Percentiles rank a stretch among this genome's conserved stretches.
Conservation (phyloP, 1,140 invertebrate species). For the Magallana gigas region DNA sequence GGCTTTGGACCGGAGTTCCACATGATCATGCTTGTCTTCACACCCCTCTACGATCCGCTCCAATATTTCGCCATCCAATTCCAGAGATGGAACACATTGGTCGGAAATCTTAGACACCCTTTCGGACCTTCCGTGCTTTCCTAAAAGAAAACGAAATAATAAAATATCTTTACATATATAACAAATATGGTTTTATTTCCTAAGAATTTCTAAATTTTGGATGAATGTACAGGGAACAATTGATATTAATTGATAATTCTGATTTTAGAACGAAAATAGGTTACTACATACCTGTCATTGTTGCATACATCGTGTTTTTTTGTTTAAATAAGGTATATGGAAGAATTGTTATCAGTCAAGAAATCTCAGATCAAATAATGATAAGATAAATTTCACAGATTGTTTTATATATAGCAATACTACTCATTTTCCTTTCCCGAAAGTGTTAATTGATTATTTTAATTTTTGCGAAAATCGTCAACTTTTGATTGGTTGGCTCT, state of each 20-base stretch:
- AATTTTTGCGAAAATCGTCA: background rate
- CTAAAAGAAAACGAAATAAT: no score
- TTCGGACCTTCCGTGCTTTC: no score
- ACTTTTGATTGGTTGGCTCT: background rate
- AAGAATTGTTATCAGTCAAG: background rate
- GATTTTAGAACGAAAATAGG: background rate
- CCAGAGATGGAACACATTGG: conserved; percentile 7
- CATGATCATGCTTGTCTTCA: background rate
- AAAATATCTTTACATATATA: no score
- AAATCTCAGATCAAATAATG: background rate
- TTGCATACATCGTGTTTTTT: background rate
- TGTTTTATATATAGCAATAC: background rate
- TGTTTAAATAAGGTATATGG: background rate
- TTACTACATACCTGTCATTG: background rate
- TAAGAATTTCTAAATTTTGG: no score
- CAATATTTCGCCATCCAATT: conserved; percentile 16
- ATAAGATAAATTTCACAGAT: background rate
- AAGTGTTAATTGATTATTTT: background rate
- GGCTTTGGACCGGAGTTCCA: no score
- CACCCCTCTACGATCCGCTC: conserved; percentile 17
- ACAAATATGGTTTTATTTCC: no score
- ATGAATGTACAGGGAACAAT: no score
- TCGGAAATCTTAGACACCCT: background rate
- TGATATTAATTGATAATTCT: no score
- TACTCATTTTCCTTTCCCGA: conserved; percentile 6